Base-by-base conservation (phyloP, 2,113 vertebrate genomes). In the Xiphorhynchus elegans region DNA sequence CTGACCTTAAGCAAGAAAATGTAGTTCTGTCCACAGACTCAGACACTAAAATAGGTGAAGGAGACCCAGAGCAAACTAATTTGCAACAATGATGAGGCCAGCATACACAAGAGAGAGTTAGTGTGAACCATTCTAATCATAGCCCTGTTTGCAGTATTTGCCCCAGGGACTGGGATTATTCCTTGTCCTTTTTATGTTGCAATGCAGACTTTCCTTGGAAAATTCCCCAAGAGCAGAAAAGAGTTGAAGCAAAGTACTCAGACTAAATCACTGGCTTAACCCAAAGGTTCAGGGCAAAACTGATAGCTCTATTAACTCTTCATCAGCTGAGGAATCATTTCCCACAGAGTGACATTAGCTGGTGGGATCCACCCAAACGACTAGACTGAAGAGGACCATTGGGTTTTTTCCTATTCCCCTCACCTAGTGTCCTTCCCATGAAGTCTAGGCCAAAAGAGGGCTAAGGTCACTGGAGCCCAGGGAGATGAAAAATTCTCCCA, bases 1-100 rank as follows among this genome's bases (percentile, higher is more conserved):
- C 35, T 37, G 17, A 37, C 52, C 6, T 86, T 23, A 31, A 60
- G 14, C 9, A 88, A 33, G 46, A 52, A 47, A 77, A 52, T 53
- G 0, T 16, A 49, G 9, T 11, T 70, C 40, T 16, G 9, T 25
- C 23, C 47, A 4, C 4, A 3, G 49, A 39, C 13, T n/a, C 18
- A 31, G 14, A 44, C 24, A 21, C 17, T 12, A 20, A 3, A n/a
- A 66, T 40, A 40, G 15, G 19, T 1, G 1, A n/a, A 62, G 17
- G 12, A 84, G 13, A 88, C 6, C 1, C 24, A 77, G 21, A 64
- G 23, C 11, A 40, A 85, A 73, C n/a, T 28, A 21, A 53, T 9
- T 11, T 60, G 24, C 47, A 33, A 46, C 0, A 5, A 0, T 0
- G 16, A 53, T 8, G 50, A 20, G 18, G 20, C 13, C 21, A 49